A percentile compares a stretch with the other conserved stretches of the same genome.
These are phyloP conservation scores for Lasioglossum baleicum DNA, from an alignment of 1,140 invertebrate species.

Conservation along the genomic window DNA sequence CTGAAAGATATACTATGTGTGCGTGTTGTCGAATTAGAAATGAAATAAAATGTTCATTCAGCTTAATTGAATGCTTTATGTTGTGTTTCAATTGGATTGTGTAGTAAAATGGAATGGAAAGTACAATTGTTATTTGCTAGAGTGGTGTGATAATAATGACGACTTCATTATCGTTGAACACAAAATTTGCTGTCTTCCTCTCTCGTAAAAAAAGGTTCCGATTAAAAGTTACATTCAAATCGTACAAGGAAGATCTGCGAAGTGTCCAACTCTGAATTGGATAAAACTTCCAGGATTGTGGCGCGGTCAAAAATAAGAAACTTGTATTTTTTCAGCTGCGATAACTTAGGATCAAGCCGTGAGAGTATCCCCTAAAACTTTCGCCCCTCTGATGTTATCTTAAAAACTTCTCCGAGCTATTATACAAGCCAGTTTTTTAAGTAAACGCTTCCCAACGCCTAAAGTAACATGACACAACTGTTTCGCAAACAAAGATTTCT, in stretches of 20 bases:
- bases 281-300: background rate
- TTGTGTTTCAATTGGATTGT: no score
- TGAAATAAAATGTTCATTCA: no score
- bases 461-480: background rate
- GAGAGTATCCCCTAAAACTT: background rate
- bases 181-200: background rate
- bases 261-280: background rate
- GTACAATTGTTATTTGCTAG: no score
- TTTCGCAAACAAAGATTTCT: background rate
- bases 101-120: no score
- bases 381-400: background rate
- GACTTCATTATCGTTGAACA: background rate
- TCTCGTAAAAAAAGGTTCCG: background rate
- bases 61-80: no score
- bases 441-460: background rate
- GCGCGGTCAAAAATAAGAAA: background rate
- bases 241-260: background rate
- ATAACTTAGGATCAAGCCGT: background rate
- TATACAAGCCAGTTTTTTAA: background rate
- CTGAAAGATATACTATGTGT: no score
- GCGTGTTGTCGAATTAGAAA: no score
- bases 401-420: background rate
- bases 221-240: background rate
- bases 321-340: background rate
- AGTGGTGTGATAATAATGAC: no score